These are phyloP conservation scores for Magallana nippona DNA, from an alignment of 2,888 invertebrate species.

Conservation along the genomic window DNA sequence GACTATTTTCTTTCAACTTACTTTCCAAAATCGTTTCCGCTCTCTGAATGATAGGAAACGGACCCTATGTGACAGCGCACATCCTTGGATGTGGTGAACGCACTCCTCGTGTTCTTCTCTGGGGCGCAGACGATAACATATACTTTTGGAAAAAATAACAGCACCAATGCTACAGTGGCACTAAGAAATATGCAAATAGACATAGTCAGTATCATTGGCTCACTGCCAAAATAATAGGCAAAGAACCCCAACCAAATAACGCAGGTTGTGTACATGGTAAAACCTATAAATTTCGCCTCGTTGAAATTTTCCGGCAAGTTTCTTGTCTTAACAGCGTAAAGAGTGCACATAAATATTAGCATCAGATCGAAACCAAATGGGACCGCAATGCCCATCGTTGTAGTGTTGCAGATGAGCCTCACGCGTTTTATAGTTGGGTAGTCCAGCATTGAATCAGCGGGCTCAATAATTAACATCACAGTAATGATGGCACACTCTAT, in stretches of 20 bases:
- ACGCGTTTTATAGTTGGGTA: conserved; percentile 81
- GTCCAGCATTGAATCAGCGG: conserved; percentile 82
- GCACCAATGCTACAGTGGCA: conserved; percentile 86
- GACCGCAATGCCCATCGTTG: conserved; percentile 85
- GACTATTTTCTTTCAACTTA: conserved; percentile 50
- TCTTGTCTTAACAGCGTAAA: conserved; percentile 89
- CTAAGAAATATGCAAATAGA: conserved; percentile 88
- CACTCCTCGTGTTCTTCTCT: conserved; percentile 88
- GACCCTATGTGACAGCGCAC: conserved; percentile 86
- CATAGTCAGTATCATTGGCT: conserved; percentile 83
- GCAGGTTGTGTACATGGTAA: conserved; percentile 98
- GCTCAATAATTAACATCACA: conserved; percentile 84
- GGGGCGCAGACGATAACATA: conserved; percentile 88
- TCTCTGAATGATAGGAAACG: conserved; percentile 71
- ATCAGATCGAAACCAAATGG: conserved; percentile 89
- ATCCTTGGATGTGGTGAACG: conserved; percentile 87
- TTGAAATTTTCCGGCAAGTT: conserved; percentile 99
- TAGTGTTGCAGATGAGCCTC: conserved; percentile 85
- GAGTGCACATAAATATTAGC: conserved; percentile 90
- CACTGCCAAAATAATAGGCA: conserved; percentile 89
- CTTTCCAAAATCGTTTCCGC: conserved; percentile 72
- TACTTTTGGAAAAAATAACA: conserved; percentile 88
- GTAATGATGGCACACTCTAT: conserved; percentile 90
- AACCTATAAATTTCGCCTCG: conserved; percentile 88
- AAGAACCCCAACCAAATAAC: conserved; percentile 99